A percentile compares a stretch with the other conserved stretches of the same genome.
These are phyloP conservation scores for Octomys mimax DNA, from an alignment of 2,797 vertebrate genomes.

Conservation along the genomic window DNA sequence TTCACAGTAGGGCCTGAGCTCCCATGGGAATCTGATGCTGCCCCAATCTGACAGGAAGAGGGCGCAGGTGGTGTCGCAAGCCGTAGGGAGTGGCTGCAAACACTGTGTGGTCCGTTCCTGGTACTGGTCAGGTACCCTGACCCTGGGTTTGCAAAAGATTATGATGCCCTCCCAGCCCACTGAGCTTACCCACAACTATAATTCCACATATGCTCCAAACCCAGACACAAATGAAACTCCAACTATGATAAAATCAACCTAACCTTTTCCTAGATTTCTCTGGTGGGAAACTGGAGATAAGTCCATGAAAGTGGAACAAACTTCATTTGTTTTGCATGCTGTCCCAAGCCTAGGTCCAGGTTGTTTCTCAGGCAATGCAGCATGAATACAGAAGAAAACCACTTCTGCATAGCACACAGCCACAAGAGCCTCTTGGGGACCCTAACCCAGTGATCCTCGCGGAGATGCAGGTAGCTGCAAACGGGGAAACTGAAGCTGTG, in stretches of 20 bases:
- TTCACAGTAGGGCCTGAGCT: background rate
- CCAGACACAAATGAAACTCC: background rate
- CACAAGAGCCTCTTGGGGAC: background rate
- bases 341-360: background rate
- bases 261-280: background rate
- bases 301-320: background rate
- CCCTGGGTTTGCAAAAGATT: background rate
- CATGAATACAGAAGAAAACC: background rate
- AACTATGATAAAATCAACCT: background rate
- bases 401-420: fast-evolving
- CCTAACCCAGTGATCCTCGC: background rate
- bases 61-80: background rate
- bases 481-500: background rate
- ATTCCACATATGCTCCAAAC: background rate
- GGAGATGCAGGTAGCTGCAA: background rate
- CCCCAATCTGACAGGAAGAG: background rate
- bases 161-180: background rate
- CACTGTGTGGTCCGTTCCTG: background rate
- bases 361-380: fast-evolving
- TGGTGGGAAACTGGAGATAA: background rate
- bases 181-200: background rate
- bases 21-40: background rate
- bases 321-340: background rate
- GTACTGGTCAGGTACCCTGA: background rate
- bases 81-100: background rate